Percentiles rank a stretch among this genome's conserved stretches.
Conservation (phyloP, 2,888 invertebrate genomes). For the Cybosia mesomella region DNA sequence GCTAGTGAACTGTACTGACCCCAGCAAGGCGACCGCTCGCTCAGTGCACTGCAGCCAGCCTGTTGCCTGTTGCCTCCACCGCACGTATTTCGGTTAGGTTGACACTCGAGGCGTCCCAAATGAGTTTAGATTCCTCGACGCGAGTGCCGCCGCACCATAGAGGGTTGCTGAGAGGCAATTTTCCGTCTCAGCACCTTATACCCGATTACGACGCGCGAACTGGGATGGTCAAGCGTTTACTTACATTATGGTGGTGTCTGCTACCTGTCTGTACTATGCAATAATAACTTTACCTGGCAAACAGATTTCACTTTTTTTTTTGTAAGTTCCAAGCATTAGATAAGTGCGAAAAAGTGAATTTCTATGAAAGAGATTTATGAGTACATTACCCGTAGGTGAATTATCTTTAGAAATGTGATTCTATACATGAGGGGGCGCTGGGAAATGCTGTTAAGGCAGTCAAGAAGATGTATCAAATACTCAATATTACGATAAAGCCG, state of each 20-base stretch:
- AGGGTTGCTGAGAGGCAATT: slow-evolving; percentile 24
- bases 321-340: not conserved
- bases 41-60: not conserved
- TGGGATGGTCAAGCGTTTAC: slow-evolving; percentile 8
- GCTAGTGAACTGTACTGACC: not conserved
- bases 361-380: not conserved
- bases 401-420: not conserved
- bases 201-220: slow-evolving; percentile 6
- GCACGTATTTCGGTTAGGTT: not conserved
- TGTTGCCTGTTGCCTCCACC: not conserved
- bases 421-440: not conserved
- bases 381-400: not conserved
- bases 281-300: not conserved
- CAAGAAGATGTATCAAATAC: not conserved
- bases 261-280: not conserved
- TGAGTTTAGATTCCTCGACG: slow-evolving; percentile 23
- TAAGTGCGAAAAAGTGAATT: not conserved
- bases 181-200: slow-evolving; percentile 22
- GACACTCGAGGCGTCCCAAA: slow-evolving; percentile 15
- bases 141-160: slow-evolving; percentile 15
- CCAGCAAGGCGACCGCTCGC: not conserved
- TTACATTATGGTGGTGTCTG: slow-evolving; percentile 1
- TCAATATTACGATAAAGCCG: not conserved
- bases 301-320: no score
- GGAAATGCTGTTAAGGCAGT: not conserved